A percentile compares a stretch with the other conserved stretches of the same genome.
phyloP scores from a whole-genome alignment of 2,113 vertebrate species.

The Leptobrachium ailaonicum region DNA sequence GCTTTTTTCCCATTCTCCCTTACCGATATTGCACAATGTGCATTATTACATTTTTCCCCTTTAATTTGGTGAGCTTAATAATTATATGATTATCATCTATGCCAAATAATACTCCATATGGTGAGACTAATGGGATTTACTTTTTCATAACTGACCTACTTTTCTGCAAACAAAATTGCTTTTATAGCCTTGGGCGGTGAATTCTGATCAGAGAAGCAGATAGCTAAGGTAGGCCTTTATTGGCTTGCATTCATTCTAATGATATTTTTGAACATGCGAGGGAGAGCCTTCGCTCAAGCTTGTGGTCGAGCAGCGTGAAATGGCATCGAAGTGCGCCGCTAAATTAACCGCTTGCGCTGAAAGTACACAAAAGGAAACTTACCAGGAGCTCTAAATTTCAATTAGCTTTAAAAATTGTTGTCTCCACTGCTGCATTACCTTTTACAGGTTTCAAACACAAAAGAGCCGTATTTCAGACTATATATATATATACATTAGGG shows the following conservation, averaged over 20 bases:
- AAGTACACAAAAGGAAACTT: no score
- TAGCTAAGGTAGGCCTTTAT: conserved; percentile 56
- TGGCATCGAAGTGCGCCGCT: conserved; percentile 42
- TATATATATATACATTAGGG: no score
- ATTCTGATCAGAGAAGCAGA: conserved; percentile 60
- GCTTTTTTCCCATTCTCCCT: no score
- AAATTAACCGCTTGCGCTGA: conserved; percentile 40
- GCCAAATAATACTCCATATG: conserved; percentile 52
- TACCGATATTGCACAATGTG: no score
- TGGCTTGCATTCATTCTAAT: conserved; percentile 55
- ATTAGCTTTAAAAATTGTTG: no score
- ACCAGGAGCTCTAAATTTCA: no score
- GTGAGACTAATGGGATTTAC: conserved; percentile 60
- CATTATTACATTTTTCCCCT: neutral
- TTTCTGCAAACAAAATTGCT: conserved; percentile 58
- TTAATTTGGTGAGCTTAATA: conserved; percentile 36
- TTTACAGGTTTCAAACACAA: no score
- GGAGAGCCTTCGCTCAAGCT: conserved; percentile 44
- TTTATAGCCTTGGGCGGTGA: conserved; percentile 61
- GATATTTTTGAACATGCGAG: conserved; percentile 51
- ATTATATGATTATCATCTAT: conserved; percentile 42
- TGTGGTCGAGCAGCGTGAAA: conserved; percentile 48
- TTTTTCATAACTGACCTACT: conserved; percentile 63
- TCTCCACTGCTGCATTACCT: no score
- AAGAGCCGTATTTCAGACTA: no score